Conservation (phyloP, 2,888 invertebrate genomes). For the Hyppa rectilinea region DNA sequence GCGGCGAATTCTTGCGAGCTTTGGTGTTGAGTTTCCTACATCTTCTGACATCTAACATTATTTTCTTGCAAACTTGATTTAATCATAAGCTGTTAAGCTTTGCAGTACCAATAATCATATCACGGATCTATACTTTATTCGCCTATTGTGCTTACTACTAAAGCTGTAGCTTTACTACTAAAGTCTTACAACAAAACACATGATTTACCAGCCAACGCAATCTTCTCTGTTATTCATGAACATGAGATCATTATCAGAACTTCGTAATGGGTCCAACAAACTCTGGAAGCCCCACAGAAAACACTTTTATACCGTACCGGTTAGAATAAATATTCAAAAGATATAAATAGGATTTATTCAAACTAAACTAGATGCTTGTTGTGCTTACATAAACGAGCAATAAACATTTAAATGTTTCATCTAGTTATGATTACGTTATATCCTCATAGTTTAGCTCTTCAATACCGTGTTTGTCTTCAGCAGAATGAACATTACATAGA, state of each 20-base stretch:
- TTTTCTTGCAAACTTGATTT: neutral
- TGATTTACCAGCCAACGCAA: neutral
- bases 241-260: neutral
- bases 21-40: neutral
- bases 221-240: neutral
- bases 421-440: slow-evolving; percentile 13
- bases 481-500: slow-evolving; percentile 71
- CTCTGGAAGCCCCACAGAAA: neutral
- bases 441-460: slow-evolving; percentile 39
- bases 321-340: no score
- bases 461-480: slow-evolving; percentile 72
- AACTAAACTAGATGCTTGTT: neutral
- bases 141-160: no score
- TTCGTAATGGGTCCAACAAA: neutral
- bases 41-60: neutral
- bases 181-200: neutral
- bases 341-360: neutral
- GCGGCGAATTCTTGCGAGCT: neutral
- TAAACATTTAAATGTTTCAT: slow-evolving; percentile 2
- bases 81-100: neutral
- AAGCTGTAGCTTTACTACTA: neutral
- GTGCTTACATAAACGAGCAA: neutral
- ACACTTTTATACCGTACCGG: neutral
- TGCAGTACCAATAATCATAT: neutral
- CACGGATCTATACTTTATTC: neutral